Evolutionary conservation across 1,140 invertebrate genomes (phyloP).

Genomic region (Antheraea pernyi): DNA sequence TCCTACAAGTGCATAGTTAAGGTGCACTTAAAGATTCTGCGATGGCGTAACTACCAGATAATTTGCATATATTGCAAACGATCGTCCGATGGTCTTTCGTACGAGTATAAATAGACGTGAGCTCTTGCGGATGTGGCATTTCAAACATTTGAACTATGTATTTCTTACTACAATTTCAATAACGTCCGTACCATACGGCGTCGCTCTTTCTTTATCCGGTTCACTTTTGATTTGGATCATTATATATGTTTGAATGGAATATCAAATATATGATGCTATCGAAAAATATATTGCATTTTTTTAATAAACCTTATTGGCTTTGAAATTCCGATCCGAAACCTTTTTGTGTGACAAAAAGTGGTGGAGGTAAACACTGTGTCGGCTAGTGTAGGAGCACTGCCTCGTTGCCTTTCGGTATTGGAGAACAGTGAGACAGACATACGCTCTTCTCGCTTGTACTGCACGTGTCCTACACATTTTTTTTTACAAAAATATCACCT

Average conservation of each 20-base stretch:
- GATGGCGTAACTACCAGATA: conserved; percentile 21
- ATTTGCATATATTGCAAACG: conserved; percentile 37
- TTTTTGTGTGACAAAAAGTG: too few relatives aligned
- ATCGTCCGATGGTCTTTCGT: conserved; percentile 13
- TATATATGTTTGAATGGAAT: neutral
- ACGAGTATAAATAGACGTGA: conserved; percentile 30
- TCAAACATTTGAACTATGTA: conserved; percentile 9
- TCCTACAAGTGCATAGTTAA: conserved; percentile 27
- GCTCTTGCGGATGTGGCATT: conserved; percentile 24
- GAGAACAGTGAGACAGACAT: too few relatives aligned
- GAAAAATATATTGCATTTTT: too few relatives aligned
- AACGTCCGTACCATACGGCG: neutral
- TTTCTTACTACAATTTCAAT: neutral
- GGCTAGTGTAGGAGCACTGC: too few relatives aligned
- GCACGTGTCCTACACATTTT: too few relatives aligned
- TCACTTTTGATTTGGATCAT: neutral
- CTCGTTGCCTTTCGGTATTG: too few relatives aligned
- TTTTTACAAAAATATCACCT: too few relatives aligned
- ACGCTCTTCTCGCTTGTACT: too few relatives aligned
- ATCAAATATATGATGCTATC: neutral
- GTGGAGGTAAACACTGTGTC: too few relatives aligned
- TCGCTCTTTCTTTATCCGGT: neutral
- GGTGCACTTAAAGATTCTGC: conserved; percentile 32
- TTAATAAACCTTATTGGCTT: too few relatives aligned
- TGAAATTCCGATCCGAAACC: too few relatives aligned